These are phyloP conservation scores for Nasonia giraulti DNA, from an alignment of 1,140 invertebrate genomes.

Conservation along the genomic window DNA sequence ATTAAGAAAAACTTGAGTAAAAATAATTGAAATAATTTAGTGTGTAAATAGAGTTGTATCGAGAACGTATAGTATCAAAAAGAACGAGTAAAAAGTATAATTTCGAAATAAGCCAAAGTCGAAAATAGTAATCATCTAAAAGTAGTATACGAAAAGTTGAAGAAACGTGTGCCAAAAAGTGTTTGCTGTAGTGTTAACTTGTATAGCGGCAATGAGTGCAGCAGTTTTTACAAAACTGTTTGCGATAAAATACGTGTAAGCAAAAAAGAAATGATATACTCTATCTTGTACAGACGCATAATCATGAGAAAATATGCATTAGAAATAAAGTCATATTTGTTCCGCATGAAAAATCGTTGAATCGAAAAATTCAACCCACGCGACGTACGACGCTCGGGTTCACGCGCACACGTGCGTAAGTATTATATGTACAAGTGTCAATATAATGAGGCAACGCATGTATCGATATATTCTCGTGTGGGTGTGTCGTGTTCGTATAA, in stretches of 20 bases:
- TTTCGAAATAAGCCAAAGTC: neutral
- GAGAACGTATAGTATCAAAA: neutral
- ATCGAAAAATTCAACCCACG: no score
- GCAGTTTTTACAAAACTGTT: conserved; percentile 7
- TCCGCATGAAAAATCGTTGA: no score
- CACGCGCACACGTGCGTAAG: no score
- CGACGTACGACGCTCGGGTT: no score
- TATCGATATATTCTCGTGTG: neutral
- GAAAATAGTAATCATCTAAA: neutral
- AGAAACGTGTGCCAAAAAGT: neutral
- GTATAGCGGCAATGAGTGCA: neutral
- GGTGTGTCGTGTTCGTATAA: neutral
- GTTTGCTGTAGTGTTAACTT: conserved; percentile 10
- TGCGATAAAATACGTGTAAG: neutral
- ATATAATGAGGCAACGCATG: neutral
- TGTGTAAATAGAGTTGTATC: neutral
- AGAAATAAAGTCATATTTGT: conserved; percentile 10
- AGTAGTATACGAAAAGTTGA: neutral
- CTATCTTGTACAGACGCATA: neutral
- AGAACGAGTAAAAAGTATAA: neutral
- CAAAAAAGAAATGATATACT: no score
- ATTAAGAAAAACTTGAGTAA: neutral
- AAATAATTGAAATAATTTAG: neutral
- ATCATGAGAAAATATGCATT: neutral
- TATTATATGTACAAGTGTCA: neutral